Conservation (phyloP, 1,140 invertebrate species). For the Habropoda laboriosa region DNA sequence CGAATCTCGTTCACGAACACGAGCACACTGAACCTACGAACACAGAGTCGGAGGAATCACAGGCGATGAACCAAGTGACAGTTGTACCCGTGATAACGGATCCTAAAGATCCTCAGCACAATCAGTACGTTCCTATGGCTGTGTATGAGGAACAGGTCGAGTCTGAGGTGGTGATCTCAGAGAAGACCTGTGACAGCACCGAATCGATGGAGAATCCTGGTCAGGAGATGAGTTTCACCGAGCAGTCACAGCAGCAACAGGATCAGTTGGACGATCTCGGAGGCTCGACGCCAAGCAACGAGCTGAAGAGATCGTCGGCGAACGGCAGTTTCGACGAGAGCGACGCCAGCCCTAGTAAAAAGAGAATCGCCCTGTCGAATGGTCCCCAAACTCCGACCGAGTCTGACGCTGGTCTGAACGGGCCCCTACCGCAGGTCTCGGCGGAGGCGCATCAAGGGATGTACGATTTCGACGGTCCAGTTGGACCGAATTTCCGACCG, state of each 20-base stretch:
- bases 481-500: conserved; percentile 64
- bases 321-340: conserved; percentile 66
- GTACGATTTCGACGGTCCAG: conserved; percentile 68
- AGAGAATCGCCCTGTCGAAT: conserved; percentile 59
- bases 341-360: conserved; percentile 48
- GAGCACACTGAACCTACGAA: conserved; percentile 7
- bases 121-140: conserved; percentile 42
- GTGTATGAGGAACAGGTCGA: conserved; percentile 53
- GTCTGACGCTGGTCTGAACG: conserved; percentile 48
- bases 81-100: conserved; percentile 43
- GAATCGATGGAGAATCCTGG: conserved; percentile 6
- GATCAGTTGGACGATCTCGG: conserved; percentile 73
- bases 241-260: conserved; percentile 57
- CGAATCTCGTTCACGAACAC: conserved; percentile 27
- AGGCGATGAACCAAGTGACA: conserved; percentile 30
- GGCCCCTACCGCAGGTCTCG: conserved; percentile 36
- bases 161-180: conserved; percentile 16
- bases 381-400: conserved; percentile 49
- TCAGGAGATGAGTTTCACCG: conserved; percentile 34
- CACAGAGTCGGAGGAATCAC: conserved; percentile 36
- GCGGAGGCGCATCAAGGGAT: conserved; percentile 56
- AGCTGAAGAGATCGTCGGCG: conserved; percentile 62
- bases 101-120: conserved; percentile 12
- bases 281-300: conserved; percentile 57
- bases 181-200: conserved; percentile 45